Evolutionary conservation across 1,140 invertebrate genomes (phyloP).

Genomic region (Eupristina koningsbergeri): DNA sequence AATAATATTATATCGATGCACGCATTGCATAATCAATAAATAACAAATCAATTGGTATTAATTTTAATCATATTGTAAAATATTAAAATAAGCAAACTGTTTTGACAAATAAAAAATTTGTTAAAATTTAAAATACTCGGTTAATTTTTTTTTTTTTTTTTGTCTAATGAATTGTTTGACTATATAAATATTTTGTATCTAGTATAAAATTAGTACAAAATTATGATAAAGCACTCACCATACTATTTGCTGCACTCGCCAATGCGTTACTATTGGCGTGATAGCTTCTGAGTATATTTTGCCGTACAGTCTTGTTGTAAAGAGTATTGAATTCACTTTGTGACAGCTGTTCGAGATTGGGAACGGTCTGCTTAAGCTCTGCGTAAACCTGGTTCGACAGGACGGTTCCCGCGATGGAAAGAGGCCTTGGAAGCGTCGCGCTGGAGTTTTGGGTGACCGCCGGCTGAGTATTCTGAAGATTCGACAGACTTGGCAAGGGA

Average conservation of each 20-base stretch:
- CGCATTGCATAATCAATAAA: no score
- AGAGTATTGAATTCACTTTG: conserved; percentile 72
- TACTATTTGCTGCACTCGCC: conserved; percentile 29
- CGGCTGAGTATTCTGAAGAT: conserved; percentile 54
- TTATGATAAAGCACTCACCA: conserved; percentile 12
- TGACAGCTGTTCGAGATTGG: conserved; percentile 68
- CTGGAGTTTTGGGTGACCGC: neutral
- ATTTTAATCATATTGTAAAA: no score
- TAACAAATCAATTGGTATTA: no score
- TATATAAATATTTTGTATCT: no score
- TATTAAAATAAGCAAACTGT: no score
- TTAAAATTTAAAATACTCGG: no score
- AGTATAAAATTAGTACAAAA: no score
- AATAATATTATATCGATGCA: no score
- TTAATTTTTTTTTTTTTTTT: no score
- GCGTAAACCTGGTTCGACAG: conserved; percentile 69
- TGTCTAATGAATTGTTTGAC: no score
- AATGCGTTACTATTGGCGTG: conserved; percentile 54
- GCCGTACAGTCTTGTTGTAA: conserved; percentile 71
- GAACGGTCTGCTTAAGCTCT: conserved; percentile 68
- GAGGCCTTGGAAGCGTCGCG: conserved; percentile 54
- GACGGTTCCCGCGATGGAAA: conserved; percentile 47
- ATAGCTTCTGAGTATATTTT: conserved; percentile 69
- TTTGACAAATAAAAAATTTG: no score
- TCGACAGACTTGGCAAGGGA: conserved; percentile 28